Percentiles rank a stretch among this genome's conserved stretches.
These are phyloP conservation scores for Esox lucius DNA, from an alignment of 2,797 vertebrate genomes.

Conservation along the genomic window DNA sequence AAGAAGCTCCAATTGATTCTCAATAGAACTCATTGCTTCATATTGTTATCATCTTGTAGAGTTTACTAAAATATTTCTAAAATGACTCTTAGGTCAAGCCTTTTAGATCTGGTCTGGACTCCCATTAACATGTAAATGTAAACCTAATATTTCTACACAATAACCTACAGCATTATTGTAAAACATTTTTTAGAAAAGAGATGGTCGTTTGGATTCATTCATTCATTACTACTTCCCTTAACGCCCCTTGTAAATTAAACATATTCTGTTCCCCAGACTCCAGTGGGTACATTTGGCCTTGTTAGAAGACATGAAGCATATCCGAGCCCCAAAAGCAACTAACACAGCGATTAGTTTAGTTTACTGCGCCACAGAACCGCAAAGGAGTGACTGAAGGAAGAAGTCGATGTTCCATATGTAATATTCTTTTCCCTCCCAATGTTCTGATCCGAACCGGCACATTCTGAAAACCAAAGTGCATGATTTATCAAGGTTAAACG, in stretches of 20 bases:
- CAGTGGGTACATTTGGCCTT: background rate
- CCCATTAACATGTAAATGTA: too few species aligned
- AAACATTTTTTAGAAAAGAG: background rate
- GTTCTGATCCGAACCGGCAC: background rate
- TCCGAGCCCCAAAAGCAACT: background rate
- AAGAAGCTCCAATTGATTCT: too few species aligned
- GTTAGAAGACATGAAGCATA: background rate
- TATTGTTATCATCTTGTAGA: too few species aligned
- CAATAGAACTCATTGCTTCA: too few species aligned
- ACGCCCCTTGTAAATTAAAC: background rate
- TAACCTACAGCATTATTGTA: background rate
- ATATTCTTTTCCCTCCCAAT: background rate
- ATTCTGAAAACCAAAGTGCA: background rate
- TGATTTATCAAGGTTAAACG: slow-evolving; percentile 32
- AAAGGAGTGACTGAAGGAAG: background rate
- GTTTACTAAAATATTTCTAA: too few species aligned
- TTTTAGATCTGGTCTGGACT: too few species aligned
- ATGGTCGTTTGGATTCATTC: background rate
- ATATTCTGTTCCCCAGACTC: background rate
- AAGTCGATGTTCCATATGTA: background rate
- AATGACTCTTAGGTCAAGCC: too few species aligned
- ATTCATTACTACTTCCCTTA: background rate
- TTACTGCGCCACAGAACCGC: background rate
- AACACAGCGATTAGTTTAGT: background rate
- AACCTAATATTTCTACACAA: too few species aligned